Conservation (phyloP, 2,113 vertebrate species). For the Saimiri boliviensis region DNA sequence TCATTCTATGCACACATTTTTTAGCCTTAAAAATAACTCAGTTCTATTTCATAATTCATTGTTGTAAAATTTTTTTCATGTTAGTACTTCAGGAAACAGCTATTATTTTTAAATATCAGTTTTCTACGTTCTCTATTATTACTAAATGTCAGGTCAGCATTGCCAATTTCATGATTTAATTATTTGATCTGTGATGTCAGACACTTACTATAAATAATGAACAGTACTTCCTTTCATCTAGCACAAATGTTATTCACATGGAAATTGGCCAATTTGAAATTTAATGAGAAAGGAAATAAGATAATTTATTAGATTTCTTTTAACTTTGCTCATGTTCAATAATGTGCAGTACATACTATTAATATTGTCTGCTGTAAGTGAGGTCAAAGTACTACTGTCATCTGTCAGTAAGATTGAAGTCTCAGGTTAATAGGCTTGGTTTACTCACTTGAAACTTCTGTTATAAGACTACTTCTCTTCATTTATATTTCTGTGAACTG, state of each 20-base stretch:
- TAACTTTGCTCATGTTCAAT: slow-evolving; percentile 40
- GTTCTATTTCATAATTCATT: slow-evolving; percentile 69
- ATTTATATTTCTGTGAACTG: neutral
- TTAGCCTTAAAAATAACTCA: slow-evolving; percentile 70
- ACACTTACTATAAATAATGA: slow-evolving; percentile 76
- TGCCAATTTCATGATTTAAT: slow-evolving; percentile 76
- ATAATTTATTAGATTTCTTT: slow-evolving; percentile 66
- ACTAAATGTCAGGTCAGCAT: slow-evolving; percentile 66
- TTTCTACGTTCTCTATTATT: slow-evolving; percentile 65
- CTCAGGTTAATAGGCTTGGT: neutral
- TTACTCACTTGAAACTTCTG: neutral
- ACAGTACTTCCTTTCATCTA: slow-evolving; percentile 72
- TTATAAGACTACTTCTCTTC: neutral
- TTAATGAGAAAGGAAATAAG: slow-evolving; percentile 59
- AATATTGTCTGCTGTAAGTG: slow-evolving; percentile 25
- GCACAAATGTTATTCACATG: slow-evolving; percentile 67
- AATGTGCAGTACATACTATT: neutral
- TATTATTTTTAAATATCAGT: slow-evolving; percentile 72
- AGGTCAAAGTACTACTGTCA: slow-evolving; percentile 30
- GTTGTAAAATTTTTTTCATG: slow-evolving; percentile 55
- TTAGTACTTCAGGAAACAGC: slow-evolving; percentile 2
- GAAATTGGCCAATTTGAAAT: slow-evolving; percentile 66
- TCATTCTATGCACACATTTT: slow-evolving; percentile 36
- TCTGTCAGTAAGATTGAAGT: neutral
- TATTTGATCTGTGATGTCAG: slow-evolving; percentile 78